phyloP scores from a whole-genome alignment of 2,888 invertebrate species.

The Drosophila emarginata region DNA sequence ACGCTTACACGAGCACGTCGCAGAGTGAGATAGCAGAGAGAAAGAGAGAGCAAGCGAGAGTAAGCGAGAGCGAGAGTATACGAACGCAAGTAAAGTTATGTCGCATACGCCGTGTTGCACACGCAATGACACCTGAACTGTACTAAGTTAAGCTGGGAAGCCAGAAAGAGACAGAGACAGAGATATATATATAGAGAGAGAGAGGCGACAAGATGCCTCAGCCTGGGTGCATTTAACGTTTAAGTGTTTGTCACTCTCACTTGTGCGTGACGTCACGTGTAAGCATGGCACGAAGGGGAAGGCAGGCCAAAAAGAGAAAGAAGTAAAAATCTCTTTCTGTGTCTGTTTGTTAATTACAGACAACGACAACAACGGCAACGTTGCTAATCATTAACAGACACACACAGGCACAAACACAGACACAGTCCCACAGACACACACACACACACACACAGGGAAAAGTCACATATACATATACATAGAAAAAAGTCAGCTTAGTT shows the following conservation, averaged over 20 bases:
- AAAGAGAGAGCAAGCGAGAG: neutral
- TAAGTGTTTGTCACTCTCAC: conserved; percentile 70
- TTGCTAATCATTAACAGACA: conserved; percentile 62
- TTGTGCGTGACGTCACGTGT: conserved; percentile 71
- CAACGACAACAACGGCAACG: conserved; percentile 59
- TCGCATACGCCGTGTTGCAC: conserved; percentile 59
- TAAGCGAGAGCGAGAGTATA: neutral
- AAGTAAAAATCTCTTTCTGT: conserved; percentile 20
- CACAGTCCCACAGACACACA: conserved; percentile 16
- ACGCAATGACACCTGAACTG: conserved; percentile 62
- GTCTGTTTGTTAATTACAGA: conserved; percentile 66
- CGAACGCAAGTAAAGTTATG: conserved; percentile 45
- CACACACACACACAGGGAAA: neutral
- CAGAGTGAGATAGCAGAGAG: neutral
- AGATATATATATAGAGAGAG: conserved; percentile 13
- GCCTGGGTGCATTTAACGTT: conserved; percentile 68
- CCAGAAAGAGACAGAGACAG: neutral
- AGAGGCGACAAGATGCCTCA: conserved; percentile 24
- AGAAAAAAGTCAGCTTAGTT: conserved; percentile 17
- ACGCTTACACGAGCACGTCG: conserved; percentile 64
- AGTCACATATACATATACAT: neutral
- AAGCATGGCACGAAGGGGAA: neutral
- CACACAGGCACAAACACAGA: neutral
- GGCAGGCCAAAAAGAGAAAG: neutral
- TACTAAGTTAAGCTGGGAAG: neutral